Evolutionary conservation across 1,140 invertebrate species (phyloP), one percentile per base, ranked within the genome.

Genomic region (Manduca sexta): DNA sequence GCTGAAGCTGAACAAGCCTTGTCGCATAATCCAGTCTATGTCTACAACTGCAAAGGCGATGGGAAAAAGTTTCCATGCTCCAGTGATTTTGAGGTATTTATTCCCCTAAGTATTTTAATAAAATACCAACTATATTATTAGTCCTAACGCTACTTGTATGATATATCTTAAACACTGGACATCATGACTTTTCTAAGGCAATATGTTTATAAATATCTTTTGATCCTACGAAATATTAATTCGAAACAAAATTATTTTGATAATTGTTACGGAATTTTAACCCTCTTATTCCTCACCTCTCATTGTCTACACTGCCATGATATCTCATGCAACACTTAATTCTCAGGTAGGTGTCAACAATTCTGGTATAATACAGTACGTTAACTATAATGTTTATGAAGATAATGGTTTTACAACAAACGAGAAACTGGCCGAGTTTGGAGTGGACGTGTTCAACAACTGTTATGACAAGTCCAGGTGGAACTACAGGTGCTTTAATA

Each of bases 31-130:
- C 16, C 57, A 92, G 64, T 74, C 89, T 2, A 73, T 93, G 7
- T 88, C 90, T 45, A 88, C 87, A 26, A 92, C 91, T 51, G 92
- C 92, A 88, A 84, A 82, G 26, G 61, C 87, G 17, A 57, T 90
- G 0, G 93, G 93, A 93, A 93, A 66, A 73, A 92, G 52, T 68
- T 81, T 11, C 84, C 89, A 0, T 81, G 81, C 37, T 71, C 81
- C 2, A 74, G 75, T 16, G 83, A 90, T 48, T 93, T 92, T 63
- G 90, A 92, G 69, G 89, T 90, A 71, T 46, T 43, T 31, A n/a
- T 4, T 7, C 15, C n/a, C 4, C 10, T 31, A 15, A 0, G 18
- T 14, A 12, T 13, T 13, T 29, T 6, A 30, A n/a, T n/a, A n/a
- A n/a, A n/a, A n/a, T n/a, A n/a, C n/a, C n/a, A n/a, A n/a, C n/a